Evolutionary conservation across 2,797 vertebrate genomes (phyloP).

Genomic region (Carduelis carduelis): DNA sequence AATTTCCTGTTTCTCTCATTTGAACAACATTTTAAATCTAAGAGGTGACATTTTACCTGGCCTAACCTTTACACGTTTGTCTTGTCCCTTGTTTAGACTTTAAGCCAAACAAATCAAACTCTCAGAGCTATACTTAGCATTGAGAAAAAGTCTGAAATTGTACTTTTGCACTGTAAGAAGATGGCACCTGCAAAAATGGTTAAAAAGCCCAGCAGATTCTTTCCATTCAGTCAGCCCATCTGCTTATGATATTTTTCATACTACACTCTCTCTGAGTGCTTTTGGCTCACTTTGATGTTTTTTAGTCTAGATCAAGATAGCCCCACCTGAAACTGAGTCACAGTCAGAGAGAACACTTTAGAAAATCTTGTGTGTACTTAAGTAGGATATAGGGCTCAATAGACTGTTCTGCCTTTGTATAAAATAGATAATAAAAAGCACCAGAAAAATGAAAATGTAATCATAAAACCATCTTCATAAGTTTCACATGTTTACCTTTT

Average conservation of each 20-base stretch:
- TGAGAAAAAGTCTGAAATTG: not conserved
- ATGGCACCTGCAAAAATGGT: not conserved
- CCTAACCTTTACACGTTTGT: not conserved
- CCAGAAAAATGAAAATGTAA: not conserved
- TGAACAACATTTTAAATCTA: not conserved
- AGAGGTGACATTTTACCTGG: not conserved
- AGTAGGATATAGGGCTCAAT: not conserved
- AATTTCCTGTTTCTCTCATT: not conserved
- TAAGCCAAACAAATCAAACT: not conserved
- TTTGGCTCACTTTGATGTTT: not conserved
- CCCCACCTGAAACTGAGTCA: not conserved
- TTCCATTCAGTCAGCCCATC: not conserved
- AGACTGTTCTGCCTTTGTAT: not conserved
- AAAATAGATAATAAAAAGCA: not conserved
- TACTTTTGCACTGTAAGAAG: not conserved
- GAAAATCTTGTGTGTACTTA: not conserved
- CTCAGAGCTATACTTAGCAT: not conserved
- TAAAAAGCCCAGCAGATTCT: not conserved
- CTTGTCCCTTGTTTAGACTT: not conserved
- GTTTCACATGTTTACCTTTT: constrained; percentile 21
- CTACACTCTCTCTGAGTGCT: not conserved
- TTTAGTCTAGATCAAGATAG: not conserved
- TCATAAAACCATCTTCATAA: not conserved
- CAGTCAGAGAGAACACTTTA: not conserved
- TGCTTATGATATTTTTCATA: not conserved